Conservation (phyloP, 2,797 vertebrate species). For the Petrocephalus schoutedeni region DNA sequence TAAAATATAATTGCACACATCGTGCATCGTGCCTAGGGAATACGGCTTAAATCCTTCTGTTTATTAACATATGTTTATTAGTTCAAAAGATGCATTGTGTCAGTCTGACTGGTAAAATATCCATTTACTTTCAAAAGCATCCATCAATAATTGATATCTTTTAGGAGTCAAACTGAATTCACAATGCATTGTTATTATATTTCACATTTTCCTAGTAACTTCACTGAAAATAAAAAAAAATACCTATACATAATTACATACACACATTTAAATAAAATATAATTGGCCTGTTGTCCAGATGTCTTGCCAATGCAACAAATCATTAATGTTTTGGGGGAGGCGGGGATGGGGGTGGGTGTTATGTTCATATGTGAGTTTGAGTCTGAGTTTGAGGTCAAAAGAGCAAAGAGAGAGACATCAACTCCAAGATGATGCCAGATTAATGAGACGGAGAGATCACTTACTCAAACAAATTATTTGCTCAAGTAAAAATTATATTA, state of each 20-base stretch:
- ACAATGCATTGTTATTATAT: background rate
- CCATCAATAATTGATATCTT: background rate
- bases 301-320: conserved; percentile 34
- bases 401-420: background rate
- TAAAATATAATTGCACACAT: background rate
- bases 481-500: background rate
- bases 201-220: background rate
- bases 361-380: background rate
- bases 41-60: background rate
- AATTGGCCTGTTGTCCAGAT: background rate
- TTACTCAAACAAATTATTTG: background rate
- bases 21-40: background rate
- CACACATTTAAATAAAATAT: background rate
- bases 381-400: background rate
- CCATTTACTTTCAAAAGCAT: background rate
- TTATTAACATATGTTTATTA: conserved; percentile 1
- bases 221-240: background rate
- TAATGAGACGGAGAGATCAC: too few species aligned
- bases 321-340: conserved; percentile 23
- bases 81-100: background rate
- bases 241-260: background rate
- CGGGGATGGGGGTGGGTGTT: too few species aligned
- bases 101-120: background rate
- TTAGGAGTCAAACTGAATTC: background rate
- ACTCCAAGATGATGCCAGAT: too few species aligned